Conservation (phyloP, 2,797 vertebrate genomes). For the Dendrocincla tyrannina region DNA sequence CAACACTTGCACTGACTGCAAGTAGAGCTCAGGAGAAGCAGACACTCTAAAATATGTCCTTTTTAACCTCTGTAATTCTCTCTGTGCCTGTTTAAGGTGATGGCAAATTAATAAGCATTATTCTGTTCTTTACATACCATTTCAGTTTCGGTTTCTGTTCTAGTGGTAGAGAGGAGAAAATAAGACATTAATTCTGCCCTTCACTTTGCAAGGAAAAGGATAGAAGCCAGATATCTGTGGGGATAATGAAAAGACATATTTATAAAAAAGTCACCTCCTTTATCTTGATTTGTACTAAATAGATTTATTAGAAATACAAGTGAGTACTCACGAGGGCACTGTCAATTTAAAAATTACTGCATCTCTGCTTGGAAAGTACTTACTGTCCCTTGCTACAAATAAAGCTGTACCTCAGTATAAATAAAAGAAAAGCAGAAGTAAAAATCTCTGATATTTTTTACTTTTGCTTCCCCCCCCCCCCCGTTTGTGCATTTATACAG, state of each 20-base stretch:
- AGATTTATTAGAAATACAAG: neutral
- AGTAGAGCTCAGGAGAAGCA: neutral
- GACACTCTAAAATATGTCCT: neutral
- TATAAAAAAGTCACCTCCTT: neutral
- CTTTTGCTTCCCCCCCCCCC: neutral
- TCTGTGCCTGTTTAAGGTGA: neutral
- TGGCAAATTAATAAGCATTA: neutral
- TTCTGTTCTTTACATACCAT: neutral
- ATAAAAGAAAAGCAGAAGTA: neutral
- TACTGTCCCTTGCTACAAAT: slow-evolving; percentile 1
- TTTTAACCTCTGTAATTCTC: slow-evolving; percentile 4
- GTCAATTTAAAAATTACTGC: neutral
- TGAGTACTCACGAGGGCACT: neutral
- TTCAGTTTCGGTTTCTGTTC: neutral
- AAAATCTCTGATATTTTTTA: neutral
- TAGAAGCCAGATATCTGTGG: neutral
- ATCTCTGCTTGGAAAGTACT: neutral
- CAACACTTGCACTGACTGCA: neutral
- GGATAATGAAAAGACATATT: neutral
- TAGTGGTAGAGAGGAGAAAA: neutral
- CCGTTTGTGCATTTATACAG: neutral
- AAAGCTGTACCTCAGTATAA: neutral
- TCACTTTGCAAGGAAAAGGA: neutral
- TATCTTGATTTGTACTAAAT: neutral
- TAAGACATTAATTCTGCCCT: neutral